Evolutionary conservation across 2,888 invertebrate genomes (phyloP), one percentile per base, ranked within the genome.

Genomic region (Melieria omissa): DNA sequence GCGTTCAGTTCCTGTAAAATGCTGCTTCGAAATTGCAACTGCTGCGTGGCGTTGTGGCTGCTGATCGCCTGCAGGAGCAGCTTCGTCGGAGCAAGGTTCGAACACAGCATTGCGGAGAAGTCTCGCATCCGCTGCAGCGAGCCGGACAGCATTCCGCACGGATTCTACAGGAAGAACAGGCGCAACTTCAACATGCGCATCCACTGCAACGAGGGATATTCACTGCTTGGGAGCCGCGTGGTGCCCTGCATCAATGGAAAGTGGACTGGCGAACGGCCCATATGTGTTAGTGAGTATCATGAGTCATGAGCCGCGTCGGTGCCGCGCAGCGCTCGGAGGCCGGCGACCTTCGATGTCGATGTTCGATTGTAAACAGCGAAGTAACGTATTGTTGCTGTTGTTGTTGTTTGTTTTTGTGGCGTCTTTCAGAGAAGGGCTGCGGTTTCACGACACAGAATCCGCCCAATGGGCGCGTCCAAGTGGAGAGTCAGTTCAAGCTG

Each of bases 241-340:
- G 75, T 79, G 6, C 89, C 72, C 6, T 82, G 83, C 68, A 66
- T 76, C 5, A 75, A 76, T 49, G 93, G 93, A 0, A 82, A 87
- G n/a, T 96, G 95, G 95, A 93, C 93, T 75, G 89, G 89, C 4
- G 88, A 89, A 0, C 79, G 87, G 3, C 94, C 95, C 0, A 89
- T 91, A 58, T 95, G 95, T 86, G 90, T 93, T 79, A 90, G 95
- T 94, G 88, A 91, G 93, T 92, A 42, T 45, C n/a, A 41, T 46
- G 12, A 2, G 4, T 47, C 41, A 57, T 61, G 12, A 4, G 10
- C 12, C 6, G 45, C 7, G 10, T 12, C 6, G 14, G 16, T 8
- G 29, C 29, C 29, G 29, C 2, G 29, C 29, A 29, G 29, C 29
- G 29, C 29, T 29, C 29, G 29, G 29, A 29, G 29, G 29, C 29